phyloP scores from a whole-genome alignment of 2,113 vertebrate species.

The Gallinago jamesoni region DNA sequence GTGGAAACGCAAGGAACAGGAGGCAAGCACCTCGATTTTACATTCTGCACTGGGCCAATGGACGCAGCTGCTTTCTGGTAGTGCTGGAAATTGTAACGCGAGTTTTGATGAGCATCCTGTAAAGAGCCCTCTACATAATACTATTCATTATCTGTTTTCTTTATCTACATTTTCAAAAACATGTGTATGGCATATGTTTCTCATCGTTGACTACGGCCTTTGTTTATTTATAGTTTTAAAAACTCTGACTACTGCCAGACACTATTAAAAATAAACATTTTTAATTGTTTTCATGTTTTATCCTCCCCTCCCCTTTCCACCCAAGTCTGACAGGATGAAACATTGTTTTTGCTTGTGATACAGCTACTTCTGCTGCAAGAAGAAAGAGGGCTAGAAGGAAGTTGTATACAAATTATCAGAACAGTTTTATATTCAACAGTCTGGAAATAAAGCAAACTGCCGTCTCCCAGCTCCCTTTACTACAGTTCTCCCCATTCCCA shows the following conservation, averaged over 20 bases:
- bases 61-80: not conserved
- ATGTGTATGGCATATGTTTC: constrained; percentile 59
- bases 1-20: not conserved
- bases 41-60: not conserved
- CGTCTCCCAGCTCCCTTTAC: not conserved
- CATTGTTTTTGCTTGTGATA: constrained; percentile 49
- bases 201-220: constrained; percentile 37
- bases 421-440: not conserved
- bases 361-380: constrained; percentile 12
- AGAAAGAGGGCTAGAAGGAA: not conserved
- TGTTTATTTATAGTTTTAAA: constrained; percentile 69
- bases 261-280: constrained; percentile 70
- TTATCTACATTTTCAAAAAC: constrained; percentile 45
- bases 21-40: not conserved
- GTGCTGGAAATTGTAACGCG: not conserved
- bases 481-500: constrained; percentile 25
- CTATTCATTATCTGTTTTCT: constrained; percentile 15
- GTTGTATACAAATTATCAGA: constrained; percentile 13
- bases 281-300: constrained; percentile 69
- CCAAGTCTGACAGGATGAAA: constrained; percentile 62
- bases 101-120: not conserved
- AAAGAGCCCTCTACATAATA: not conserved
- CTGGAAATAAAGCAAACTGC: constrained; percentile 13
- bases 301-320: constrained; percentile 47
- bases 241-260: constrained; percentile 65